phyloP scores from a whole-genome alignment of 2,113 vertebrate genomes.

The Strix aluco region DNA sequence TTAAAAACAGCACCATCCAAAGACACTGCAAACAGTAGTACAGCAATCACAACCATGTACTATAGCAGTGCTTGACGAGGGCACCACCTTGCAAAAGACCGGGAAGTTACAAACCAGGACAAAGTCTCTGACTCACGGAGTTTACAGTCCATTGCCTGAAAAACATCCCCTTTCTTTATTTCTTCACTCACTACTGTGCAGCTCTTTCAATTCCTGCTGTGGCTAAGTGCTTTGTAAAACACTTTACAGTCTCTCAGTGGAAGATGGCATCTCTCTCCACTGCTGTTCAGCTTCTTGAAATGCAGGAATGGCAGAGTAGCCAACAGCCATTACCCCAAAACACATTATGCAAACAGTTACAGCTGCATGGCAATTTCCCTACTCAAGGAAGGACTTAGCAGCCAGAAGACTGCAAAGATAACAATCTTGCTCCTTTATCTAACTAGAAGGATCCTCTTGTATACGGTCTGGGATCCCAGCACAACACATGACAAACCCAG shows the following conservation, averaged over 20 bases:
- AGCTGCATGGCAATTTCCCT: not conserved
- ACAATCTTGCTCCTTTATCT: not conserved
- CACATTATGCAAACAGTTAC: not conserved
- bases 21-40: not conserved
- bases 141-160: not conserved
- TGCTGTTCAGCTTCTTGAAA: not conserved
- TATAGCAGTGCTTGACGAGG: not conserved
- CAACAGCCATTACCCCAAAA: not conserved
- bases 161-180: not conserved
- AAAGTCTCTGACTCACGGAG: not conserved
- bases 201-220: not conserved
- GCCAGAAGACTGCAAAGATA: not conserved
- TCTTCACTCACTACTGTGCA: not conserved
- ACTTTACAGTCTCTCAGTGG: not conserved
- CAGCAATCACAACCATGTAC: not conserved
- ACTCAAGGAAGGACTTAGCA: not conserved
- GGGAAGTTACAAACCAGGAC: not conserved
- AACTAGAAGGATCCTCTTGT: not conserved
- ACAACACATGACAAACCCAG: not conserved
- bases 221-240: not conserved
- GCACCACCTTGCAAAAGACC: not conserved
- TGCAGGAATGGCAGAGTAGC: not conserved
- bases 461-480: not conserved
- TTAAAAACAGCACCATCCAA: not conserved
- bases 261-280: not conserved